phyloP scores from a whole-genome alignment of 2,888 invertebrate genomes.

The Venustoraphidia nigricollis region DNA sequence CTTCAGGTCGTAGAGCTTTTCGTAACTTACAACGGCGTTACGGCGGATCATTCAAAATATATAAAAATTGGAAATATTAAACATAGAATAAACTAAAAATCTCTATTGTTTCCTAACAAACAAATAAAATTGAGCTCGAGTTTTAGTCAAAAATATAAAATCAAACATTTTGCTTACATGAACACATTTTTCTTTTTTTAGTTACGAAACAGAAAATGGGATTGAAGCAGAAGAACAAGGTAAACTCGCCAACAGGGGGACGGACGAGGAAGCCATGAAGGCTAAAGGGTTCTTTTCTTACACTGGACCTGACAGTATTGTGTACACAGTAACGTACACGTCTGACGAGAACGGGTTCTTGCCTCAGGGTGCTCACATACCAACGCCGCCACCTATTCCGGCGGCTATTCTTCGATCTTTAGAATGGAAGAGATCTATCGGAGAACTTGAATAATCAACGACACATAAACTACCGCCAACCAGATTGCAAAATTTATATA shows the following conservation, averaged over 20 bases:
- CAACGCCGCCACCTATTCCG: slow-evolving; percentile 32
- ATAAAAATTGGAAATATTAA: slow-evolving; percentile 12
- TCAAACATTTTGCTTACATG: too few relatives aligned
- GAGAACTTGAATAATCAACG: slow-evolving; percentile 7
- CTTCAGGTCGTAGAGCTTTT: too few relatives aligned
- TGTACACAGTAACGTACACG: slow-evolving; percentile 40
- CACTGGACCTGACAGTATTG: slow-evolving; percentile 37
- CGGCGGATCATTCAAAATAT: too few relatives aligned
- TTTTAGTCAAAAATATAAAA: too few relatives aligned
- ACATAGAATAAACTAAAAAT: slow-evolving; percentile 5
- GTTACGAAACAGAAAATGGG: slow-evolving; percentile 45
- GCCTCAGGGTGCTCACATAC: slow-evolving; percentile 48
- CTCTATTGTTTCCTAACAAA: neutral
- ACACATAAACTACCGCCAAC: too few relatives aligned
- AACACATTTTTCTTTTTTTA: slow-evolving; percentile 16
- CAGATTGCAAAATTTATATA: too few relatives aligned
- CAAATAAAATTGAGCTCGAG: too few relatives aligned
- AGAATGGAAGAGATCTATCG: slow-evolving; percentile 12
- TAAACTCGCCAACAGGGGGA: slow-evolving; percentile 23
- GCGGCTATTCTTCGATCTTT: slow-evolving; percentile 17
- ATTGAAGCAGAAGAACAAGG: slow-evolving; percentile 44
- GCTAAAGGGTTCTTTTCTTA: slow-evolving; percentile 1
- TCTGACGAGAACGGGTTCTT: slow-evolving; percentile 48
- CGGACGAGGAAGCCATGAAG: neutral
- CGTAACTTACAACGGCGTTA: too few relatives aligned